Evolutionary conservation across 2,888 invertebrate genomes (phyloP), one percentile per base, ranked within the genome.

Genomic region (Drosophila quasianomalipes): DNA sequence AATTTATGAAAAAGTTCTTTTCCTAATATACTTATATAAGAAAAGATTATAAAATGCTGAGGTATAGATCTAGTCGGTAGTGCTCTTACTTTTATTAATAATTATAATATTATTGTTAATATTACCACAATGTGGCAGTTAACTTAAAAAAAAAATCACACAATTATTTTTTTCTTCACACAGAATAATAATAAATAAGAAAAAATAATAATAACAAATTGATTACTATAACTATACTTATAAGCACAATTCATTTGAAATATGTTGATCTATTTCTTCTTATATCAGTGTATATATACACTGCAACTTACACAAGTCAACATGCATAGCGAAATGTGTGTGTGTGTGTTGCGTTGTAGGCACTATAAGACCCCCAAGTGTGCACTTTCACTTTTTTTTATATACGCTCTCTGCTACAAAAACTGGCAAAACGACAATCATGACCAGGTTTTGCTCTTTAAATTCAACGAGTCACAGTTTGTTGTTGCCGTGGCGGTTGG

Each of bases 381-480:
- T 70, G 78, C 84, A 85, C 91, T 90, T 91, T 90, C 91, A 91
- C 90, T 90, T 91, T 90, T 84, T 68, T 69, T 28, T 64, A 28
- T 47, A 16, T 58, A n/a, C n/a, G 53, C n/a, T 37, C 30, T 41
- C 66, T 64, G 75, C 54, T 67, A 74, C 71, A 74, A 75, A 82
- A 85, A 86, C 87, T 74, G 80, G 88, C 90, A 82, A 82, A 87
- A 89, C 81, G 74, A 76, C 87, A 89, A 81, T 76, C 77, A 77
- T 77, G 82, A 68, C 68, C 77, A 69, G 82, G 74, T 74, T 77
- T 65, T 62, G 54, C 70, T 74, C 68, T 79, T 76, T 67, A 37
- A 64, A 64, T 69, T 58, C 63, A 60, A 49, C 47, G 9, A 35
- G 47, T 49, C 52, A 47, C 58, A 57, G 64, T n/a, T 62, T 59